Evolutionary conservation across 2,888 invertebrate species (phyloP).

Genomic region (Hydrotaea diabolus): DNA sequence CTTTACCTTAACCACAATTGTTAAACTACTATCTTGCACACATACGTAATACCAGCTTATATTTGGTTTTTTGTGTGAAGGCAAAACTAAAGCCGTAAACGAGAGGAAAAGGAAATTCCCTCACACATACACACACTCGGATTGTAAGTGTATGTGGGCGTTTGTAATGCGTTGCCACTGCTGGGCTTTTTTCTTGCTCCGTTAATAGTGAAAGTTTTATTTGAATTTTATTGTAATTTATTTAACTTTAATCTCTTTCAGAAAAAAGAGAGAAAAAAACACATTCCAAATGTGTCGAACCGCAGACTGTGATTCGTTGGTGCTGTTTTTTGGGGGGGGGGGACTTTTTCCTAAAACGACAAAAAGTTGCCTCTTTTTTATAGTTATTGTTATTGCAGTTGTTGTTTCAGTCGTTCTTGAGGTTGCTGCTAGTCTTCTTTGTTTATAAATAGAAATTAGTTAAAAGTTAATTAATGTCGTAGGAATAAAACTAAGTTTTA

Average conservation of each 20-base stretch:
- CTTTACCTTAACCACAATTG: too few relatives aligned
- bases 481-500: neutral
- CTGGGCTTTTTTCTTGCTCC: neutral
- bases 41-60: neutral
- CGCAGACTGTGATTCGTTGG: slow-evolving; percentile 32
- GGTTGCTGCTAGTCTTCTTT: neutral
- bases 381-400: slow-evolving; percentile 15
- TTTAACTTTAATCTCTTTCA: slow-evolving; percentile 37
- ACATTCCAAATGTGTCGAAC: slow-evolving; percentile 19
- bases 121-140: neutral
- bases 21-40: too few relatives aligned
- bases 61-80: neutral
- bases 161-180: neutral
- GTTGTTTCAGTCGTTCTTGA: neutral
- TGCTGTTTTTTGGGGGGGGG: neutral
- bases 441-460: neutral
- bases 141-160: neutral
- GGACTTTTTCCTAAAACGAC: neutral
- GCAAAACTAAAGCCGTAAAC: neutral
- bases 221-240: slow-evolving; percentile 46
- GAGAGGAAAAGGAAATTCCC: neutral
- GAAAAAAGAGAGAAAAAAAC: neutral
- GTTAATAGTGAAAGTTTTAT: slow-evolving; percentile 37
- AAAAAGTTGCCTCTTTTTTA: slow-evolving; percentile 24
- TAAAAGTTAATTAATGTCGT: slow-evolving; percentile 28